Evolutionary conservation across 2,113 vertebrate species (phyloP).

Genomic region (Notechis scutatus): DNA sequence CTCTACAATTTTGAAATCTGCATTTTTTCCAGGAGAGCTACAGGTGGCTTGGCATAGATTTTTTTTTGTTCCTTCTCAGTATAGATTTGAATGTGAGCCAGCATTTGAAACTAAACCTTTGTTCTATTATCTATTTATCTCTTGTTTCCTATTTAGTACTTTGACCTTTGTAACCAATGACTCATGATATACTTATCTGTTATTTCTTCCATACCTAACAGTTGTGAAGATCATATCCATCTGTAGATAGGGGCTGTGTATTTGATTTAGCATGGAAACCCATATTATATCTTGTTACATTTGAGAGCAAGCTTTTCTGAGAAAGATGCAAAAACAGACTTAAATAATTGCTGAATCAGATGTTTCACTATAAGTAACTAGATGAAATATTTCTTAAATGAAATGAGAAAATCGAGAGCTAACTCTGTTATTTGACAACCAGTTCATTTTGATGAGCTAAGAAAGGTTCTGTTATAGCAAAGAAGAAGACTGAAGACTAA

Average conservation of each 20-base stretch:
- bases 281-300: neutral
- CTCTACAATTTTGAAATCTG: neutral
- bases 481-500: neutral
- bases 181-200: neutral
- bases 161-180: neutral
- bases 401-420: neutral
- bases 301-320: slow-evolving; percentile 38
- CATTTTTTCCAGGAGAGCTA: neutral
- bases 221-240: neutral
- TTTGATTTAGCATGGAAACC: slow-evolving; percentile 51
- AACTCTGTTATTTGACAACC: neutral
- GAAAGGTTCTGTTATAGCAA: neutral
- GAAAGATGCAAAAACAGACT: slow-evolving; percentile 40
- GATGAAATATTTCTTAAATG: slow-evolving; percentile 13
- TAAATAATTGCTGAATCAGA: slow-evolving; percentile 51
- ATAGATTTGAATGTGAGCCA: neutral
- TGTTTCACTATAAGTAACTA: slow-evolving; percentile 14
- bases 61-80: neutral
- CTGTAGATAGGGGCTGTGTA: slow-evolving; percentile 41
- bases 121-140: neutral
- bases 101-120: slow-evolving; percentile 17
- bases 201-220: neutral
- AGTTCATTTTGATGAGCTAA: neutral
- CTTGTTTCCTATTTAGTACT: slow-evolving; percentile 28
- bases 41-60: neutral